Evolutionary conservation across 92 coral and sea anemone species (phyloP).

Genomic region (Montipora capitata): DNA sequence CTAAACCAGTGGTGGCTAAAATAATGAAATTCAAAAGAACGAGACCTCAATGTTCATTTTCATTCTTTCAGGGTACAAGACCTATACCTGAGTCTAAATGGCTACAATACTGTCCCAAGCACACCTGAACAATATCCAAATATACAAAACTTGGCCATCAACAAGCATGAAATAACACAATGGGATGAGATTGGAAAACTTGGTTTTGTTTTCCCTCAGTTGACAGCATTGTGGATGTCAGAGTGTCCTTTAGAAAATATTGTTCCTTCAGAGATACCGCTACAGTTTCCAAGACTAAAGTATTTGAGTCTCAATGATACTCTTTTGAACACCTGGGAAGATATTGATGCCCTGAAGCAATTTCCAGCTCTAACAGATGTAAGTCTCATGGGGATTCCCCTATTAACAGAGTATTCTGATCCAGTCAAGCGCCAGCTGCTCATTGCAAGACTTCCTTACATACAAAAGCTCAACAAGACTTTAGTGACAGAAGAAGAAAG

Average conservation of each 20-base stretch:
- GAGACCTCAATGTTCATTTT: too few relatives aligned
- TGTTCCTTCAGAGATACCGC: slow-evolving; percentile 30
- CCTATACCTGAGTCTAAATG: slow-evolving; percentile 89
- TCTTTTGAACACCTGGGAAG: slow-evolving; percentile 79
- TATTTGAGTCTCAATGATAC: slow-evolving; percentile 83
- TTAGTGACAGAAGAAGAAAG: slow-evolving; percentile 77
- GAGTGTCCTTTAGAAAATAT: slow-evolving; percentile 85
- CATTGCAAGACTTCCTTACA: slow-evolving; percentile 92
- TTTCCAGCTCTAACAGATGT: slow-evolving; percentile 85
- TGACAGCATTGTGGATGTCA: slow-evolving; percentile 85
- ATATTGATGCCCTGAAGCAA: slow-evolving; percentile 86
- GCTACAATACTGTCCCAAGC: slow-evolving; percentile 77
- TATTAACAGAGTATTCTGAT: slow-evolving; percentile 61
- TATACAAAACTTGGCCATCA: slow-evolving; percentile 84
- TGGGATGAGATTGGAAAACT: slow-evolving; percentile 88
- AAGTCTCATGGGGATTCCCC: slow-evolving; percentile 88
- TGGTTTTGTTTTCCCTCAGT: slow-evolving; percentile 86
- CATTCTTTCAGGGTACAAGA: slow-evolving; percentile 76
- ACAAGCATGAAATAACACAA: slow-evolving; percentile 75
- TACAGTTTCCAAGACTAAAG: slow-evolving; percentile 77
- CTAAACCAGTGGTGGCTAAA: too few relatives aligned
- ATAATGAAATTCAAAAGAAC: too few relatives aligned
- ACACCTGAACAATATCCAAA: slow-evolving; percentile 69
- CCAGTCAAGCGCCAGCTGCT: slow-evolving; percentile 84
- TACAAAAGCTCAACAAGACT: slow-evolving; percentile 87